A percentile compares a stretch with the other conserved stretches of the same genome.
phyloP scores from a whole-genome alignment of 1,140 invertebrate species.

The Campodea augens region DNA sequence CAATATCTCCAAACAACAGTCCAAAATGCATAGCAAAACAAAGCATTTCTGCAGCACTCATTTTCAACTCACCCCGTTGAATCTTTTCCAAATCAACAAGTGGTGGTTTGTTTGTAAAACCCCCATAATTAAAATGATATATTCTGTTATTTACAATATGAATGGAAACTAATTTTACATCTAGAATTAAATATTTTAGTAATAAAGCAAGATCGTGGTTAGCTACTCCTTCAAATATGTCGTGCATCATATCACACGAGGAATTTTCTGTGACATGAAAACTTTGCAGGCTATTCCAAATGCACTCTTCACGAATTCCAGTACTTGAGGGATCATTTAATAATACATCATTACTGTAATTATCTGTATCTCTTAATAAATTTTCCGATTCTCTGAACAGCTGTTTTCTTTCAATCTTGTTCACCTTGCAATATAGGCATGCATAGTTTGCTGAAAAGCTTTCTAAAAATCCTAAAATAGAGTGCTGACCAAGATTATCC shows the following conservation, averaged over 20 bases:
- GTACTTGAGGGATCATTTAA: neutral
- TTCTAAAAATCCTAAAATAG: slow-evolving; percentile 7
- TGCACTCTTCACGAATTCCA: neutral
- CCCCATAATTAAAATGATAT: neutral
- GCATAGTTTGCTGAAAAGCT: slow-evolving; percentile 4
- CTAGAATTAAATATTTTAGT: no score
- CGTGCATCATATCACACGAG: neutral
- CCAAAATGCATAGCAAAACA: neutral
- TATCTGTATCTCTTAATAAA: neutral
- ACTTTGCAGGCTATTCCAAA: neutral
- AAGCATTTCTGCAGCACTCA: neutral
- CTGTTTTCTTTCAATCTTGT: neutral
- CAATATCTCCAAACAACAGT: neutral
- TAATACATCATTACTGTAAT: neutral
- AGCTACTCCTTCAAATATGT: neutral
- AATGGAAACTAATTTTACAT: no score
- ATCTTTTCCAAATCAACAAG: neutral
- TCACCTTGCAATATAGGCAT: slow-evolving; percentile 2
- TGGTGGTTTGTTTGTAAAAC: neutral
- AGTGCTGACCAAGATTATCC: slow-evolving; percentile 5
- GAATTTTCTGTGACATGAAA: neutral
- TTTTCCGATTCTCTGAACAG: neutral
- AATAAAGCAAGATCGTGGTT: no score
- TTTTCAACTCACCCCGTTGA: neutral
- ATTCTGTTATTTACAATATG: neutral